Base-by-base conservation (phyloP, 2,888 invertebrate species). In the Tetragonisca angustula region DNA sequence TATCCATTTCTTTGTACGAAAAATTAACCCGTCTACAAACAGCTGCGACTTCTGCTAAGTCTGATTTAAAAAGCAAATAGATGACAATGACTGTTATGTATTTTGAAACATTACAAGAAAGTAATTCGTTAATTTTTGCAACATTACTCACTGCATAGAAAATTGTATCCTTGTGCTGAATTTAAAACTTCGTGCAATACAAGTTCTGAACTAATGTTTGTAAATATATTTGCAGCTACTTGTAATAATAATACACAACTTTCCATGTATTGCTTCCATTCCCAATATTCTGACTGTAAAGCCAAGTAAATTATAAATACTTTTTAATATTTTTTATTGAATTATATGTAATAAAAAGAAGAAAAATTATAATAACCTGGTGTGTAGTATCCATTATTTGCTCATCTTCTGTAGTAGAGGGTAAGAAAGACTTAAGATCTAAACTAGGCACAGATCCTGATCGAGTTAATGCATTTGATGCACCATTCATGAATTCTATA, bases 161-260 rank as follows among this genome's bases (percentile, higher is more conserved):
- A 96, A 85, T 95, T 95, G 81, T 95, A 94, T 79, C 96, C 96
- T 91, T 95, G 95, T 32, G 95, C 94, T 52, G 95, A 95, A 67
- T 94, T 93, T 71, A 96, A 92, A 27, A 96, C 95, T 93, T 96
- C 96, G 75, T 94, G 94, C 69, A 96, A 94, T 54, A 96, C 95
- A 69, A 94, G 92, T 84, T 95, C 95, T 59, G 95, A 95, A 72
- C 95, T 95, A 84, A 96, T 95, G 73, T 94, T 95, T 86, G 95
- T 95, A 90, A 96, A 96, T 84, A 95, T 95, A 88, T 94, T 94
- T 77, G 95, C 95, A 59, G 96, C 95, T 84, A 95, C 94, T 90
- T 95, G 94, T 65, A 96, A 93, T 73, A 96, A 91, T 68, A 95
- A 92, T 62, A 95, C 93, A 91, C 96, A 96, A 85, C 95, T 95